Evolutionary conservation across 2,888 invertebrate species (phyloP).

Genomic region (Anaspis maculata): DNA sequence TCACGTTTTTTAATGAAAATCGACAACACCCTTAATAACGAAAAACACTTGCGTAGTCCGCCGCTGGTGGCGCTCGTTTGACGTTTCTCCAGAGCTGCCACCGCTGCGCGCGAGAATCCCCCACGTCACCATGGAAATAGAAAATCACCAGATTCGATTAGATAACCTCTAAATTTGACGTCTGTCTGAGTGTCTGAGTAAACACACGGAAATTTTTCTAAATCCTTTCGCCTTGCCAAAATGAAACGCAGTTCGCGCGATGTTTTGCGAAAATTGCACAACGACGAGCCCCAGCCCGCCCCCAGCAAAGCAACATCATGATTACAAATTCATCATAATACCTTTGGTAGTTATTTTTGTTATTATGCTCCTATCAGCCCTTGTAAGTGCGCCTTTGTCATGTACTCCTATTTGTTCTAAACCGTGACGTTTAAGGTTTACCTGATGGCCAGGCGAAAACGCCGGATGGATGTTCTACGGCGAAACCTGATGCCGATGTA

Average conservation of each 20-base stretch:
- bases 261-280: constrained; percentile 9
- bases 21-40: constrained; percentile 38
- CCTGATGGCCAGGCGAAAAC: constrained; percentile 46
- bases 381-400: too few relatives aligned
- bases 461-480: constrained; percentile 48
- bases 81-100: constrained; percentile 2
- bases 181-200: too few relatives aligned
- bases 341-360: constrained; percentile 37
- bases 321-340: constrained; percentile 35
- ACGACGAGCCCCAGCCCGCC: constrained; percentile 13
- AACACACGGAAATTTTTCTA: too few relatives aligned
- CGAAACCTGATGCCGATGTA: constrained; percentile 59
- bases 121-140: background rate
- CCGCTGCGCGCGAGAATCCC: constrained; percentile 1
- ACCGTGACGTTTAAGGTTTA: constrained; percentile 39
- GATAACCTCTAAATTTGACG: too few relatives aligned
- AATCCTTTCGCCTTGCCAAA: too few relatives aligned
- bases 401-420: too few relatives aligned
- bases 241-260: too few relatives aligned
- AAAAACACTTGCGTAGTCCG: constrained; percentile 8
- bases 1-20: constrained; percentile 37
- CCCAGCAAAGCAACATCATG: constrained; percentile 15
- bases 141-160: too few relatives aligned
- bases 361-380: constrained; percentile 35
- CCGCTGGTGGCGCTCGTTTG: constrained; percentile 13